Percentiles rank a stretch among this genome's conserved stretches.
phyloP scores from a whole-genome alignment of 2,888 invertebrate genomes.

The Drosophila differens region DNA sequence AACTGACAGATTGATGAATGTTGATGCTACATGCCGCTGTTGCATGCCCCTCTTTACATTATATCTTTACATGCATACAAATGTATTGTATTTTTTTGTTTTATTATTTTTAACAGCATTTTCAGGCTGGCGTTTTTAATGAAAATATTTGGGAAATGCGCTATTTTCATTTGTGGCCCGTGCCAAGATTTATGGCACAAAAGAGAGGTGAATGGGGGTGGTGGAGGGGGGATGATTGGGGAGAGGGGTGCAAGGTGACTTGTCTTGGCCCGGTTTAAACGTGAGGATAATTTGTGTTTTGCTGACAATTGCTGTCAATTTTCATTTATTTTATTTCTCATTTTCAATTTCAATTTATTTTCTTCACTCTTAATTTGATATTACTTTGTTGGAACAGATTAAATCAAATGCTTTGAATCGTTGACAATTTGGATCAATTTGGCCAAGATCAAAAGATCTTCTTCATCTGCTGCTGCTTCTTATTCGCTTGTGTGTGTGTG shows the following conservation, averaged over 20 bases:
- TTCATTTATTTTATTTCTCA: not conserved
- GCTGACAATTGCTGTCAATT: not conserved
- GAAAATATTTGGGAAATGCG: conserved; percentile 78
- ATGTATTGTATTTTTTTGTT: conserved; percentile 19
- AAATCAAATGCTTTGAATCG: conserved; percentile 50
- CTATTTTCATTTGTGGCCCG: conserved; percentile 69
- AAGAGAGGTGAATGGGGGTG: not conserved
- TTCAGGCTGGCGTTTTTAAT: conserved; percentile 68
- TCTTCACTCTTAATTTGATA: not conserved
- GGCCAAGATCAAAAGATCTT: conserved; percentile 29
- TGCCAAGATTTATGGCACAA: conserved; percentile 64
- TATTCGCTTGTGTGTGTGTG: conserved; percentile 1
- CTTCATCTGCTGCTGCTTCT: not conserved
- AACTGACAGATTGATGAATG: conserved; percentile 83
- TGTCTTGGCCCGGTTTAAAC: conserved; percentile 42
- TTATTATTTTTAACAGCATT: conserved; percentile 38
- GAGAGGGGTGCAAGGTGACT: too few species aligned
- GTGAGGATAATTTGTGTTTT: conserved; percentile 59
- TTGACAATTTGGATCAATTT: conserved; percentile 74
- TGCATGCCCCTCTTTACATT: conserved; percentile 53
- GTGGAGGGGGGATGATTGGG: not conserved
- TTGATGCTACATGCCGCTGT: conserved; percentile 60
- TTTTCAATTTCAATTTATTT: not conserved
- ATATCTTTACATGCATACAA: not conserved
- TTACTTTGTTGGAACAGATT: not conserved